Percentiles rank a stretch among this genome's conserved stretches.
These are phyloP conservation scores for Centropus unirufus DNA, from an alignment of 2,113 vertebrate species.

Conservation along the genomic window DNA sequence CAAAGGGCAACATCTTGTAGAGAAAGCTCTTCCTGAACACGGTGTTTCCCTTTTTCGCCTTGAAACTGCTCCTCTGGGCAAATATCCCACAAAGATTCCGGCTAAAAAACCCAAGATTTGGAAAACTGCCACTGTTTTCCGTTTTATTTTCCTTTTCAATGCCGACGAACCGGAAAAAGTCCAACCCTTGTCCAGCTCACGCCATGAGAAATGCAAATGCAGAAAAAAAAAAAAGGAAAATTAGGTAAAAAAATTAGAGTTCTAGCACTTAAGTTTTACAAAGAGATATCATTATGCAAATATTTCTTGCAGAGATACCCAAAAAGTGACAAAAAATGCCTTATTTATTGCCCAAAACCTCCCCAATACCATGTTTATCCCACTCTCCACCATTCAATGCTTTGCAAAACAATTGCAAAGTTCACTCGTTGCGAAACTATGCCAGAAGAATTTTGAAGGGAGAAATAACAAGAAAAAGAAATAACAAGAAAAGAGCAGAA, in stretches of 20 bases:
- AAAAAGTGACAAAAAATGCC: neutral
- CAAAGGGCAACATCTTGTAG: neutral
- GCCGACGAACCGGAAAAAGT: neutral
- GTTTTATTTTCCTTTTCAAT: neutral
- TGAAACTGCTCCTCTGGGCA: neutral
- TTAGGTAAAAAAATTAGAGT: neutral
- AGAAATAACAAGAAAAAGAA: neutral
- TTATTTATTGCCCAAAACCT: neutral
- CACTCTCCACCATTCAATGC: fast-evolving
- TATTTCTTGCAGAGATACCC: neutral
- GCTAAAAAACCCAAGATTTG: neutral
- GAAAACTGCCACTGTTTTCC: neutral
- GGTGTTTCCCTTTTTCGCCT: fast-evolving
- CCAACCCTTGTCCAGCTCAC: neutral
- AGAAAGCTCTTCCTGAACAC: neutral
- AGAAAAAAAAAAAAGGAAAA: neutral
- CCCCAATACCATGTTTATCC: fast-evolving
- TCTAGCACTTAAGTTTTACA: too few relatives aligned
- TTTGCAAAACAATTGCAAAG: neutral
- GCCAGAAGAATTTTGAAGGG: fast-evolving
- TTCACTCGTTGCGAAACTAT: neutral
- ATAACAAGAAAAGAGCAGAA: neutral
- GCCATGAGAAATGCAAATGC: neutral
- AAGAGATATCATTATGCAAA: too few relatives aligned
- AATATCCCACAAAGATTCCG: neutral